Evolutionary conservation across 2,888 invertebrate genomes (phyloP).

Genomic region (Dynastes grantii): DNA sequence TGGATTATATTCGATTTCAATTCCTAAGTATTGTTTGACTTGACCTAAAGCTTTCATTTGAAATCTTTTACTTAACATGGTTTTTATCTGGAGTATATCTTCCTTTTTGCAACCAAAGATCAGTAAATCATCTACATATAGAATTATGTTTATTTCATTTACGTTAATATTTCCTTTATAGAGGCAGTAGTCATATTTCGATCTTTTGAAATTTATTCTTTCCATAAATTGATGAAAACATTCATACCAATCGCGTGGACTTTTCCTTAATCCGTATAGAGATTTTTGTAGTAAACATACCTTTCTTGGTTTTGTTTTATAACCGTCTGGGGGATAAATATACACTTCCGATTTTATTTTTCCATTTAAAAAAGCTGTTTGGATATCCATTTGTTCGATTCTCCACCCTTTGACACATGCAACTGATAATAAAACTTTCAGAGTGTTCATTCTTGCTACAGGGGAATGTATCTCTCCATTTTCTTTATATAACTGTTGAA

Average conservation of each 20-base stretch:
- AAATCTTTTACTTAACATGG: constrained; percentile 1
- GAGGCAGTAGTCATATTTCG: constrained; percentile 27
- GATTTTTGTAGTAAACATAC: constrained; percentile 18
- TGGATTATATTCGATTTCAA: constrained; percentile 28
- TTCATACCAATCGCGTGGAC: constrained; percentile 36
- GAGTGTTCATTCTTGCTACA: neutral
- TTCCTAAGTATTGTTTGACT: neutral
- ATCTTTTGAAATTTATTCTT: constrained; percentile 23
- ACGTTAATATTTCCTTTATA: constrained; percentile 17
- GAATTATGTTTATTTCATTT: neutral
- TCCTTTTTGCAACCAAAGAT: neutral
- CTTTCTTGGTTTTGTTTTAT: neutral
- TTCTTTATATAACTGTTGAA: constrained; percentile 15
- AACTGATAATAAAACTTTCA: constrained; percentile 24
- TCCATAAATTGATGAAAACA: constrained; percentile 25
- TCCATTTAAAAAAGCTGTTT: constrained; percentile 22
- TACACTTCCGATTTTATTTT: constrained; percentile 18
- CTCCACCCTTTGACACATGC: neutral
- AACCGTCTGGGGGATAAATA: constrained; percentile 20
- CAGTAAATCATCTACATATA: constrained; percentile 27
- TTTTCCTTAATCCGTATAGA: constrained; percentile 12
- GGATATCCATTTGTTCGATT: constrained; percentile 8
- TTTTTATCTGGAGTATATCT: constrained; percentile 2
- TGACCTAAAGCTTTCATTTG: neutral
- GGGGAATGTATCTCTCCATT: neutral